A percentile compares a stretch with the other conserved stretches of the same genome.
These are phyloP conservation scores for Struthio camelus DNA, from an alignment of 2,113 vertebrate genomes.

Conservation along the genomic window DNA sequence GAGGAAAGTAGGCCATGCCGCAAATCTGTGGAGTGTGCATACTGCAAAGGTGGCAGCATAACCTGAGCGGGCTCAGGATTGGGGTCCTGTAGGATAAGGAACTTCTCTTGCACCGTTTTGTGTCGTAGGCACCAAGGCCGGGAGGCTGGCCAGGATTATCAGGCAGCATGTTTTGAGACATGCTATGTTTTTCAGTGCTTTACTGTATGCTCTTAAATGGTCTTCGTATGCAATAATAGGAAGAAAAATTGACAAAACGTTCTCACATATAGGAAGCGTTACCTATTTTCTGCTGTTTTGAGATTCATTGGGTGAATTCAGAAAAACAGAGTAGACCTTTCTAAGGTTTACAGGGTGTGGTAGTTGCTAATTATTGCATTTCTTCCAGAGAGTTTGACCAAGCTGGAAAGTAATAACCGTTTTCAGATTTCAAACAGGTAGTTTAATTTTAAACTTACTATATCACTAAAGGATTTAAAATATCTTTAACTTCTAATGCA, in stretches of 20 bases:
- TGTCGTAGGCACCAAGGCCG: not conserved
- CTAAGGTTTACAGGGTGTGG: not conserved
- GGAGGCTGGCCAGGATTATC: not conserved
- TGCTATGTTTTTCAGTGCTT: fast-evolving
- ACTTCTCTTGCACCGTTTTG: fast-evolving
- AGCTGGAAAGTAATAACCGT: not conserved
- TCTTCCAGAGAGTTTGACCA: not conserved
- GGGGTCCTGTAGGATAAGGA: not conserved
- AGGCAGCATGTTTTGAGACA: fast-evolving
- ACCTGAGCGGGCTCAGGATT: fast-evolving
- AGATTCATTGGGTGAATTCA: not conserved
- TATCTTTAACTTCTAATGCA: not conserved
- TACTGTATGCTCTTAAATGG: fast-evolving
- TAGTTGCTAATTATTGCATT: not conserved
- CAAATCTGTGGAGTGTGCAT: not conserved
- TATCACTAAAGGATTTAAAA: not conserved
- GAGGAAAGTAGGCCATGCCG: not conserved
- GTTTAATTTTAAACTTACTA: not conserved
- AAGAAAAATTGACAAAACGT: not conserved
- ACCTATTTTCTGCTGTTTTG: not conserved
- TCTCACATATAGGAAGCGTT: not conserved
- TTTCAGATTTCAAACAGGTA: not conserved
- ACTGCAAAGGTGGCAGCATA: not conserved
- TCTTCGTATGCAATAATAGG: not conserved
- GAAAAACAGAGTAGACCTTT: not conserved